Base-by-base conservation (phyloP, 2,888 invertebrate genomes). In the Phytoseiulus persimilis region DNA sequence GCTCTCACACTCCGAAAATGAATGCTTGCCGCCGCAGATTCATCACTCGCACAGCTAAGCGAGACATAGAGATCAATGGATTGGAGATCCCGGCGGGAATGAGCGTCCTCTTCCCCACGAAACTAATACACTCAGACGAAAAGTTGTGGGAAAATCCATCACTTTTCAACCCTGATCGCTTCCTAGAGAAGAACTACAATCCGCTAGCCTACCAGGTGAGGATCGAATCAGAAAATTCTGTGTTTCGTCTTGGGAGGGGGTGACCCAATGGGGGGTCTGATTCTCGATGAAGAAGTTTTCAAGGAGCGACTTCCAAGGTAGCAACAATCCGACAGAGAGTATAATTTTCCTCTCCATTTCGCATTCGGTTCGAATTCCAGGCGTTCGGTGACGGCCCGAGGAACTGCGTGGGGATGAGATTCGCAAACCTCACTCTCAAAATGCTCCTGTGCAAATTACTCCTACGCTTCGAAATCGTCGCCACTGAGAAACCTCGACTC, bases 371-470 rank as follows among this genome's bases (percentile, higher is more conserved):
- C 9, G 3, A 39, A 39, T 39, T 39, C 9, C 39, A 39, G 31
- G 31, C 83, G 83, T 83, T 83, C 14, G 83, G 83, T 6, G 83
- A 83, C 31, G 83, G 83, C n/a, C 83, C 83, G 5, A 83, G 83
- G 31, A 83, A 83, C 31, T 83, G 83, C 14, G 14, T 83, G 5
- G 83, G 83, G 14, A 83, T 83, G 83, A n/a, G 83, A 83, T 31
- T 83, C 31, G 83, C 83, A 31, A 5, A 31, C 31, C n/a, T 83
- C 31, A 31, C 83, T 5, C 83, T 83, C 3, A 83, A 83, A 14
- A 6, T 83, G 31, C n/a, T 31, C 83, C 3, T 83, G 6, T 83
- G 83, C 31, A n/a, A 83, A 31, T 5, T 83, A 83, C 31, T 83
- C 6, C 83, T 14, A n/a, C n/a, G 31, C 31, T 31, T 83, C 31